Evolutionary conservation across 2,888 invertebrate genomes (phyloP).

Genomic region (Buathra laborator): DNA sequence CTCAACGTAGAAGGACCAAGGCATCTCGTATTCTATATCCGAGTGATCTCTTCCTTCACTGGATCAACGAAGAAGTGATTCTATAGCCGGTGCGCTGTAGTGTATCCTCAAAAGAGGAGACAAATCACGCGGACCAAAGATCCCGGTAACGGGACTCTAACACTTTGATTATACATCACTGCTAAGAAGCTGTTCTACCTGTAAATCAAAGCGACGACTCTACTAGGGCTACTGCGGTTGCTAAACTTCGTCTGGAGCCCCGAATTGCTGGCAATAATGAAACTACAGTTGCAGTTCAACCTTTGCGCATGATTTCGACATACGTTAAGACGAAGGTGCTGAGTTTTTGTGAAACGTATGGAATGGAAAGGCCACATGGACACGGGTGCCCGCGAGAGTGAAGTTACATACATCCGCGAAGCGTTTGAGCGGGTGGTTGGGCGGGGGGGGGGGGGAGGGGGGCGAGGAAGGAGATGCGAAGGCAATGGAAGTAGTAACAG

Average conservation of each 20-base stretch:
- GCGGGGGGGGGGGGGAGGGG: conserved; percentile 12
- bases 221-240: neutral
- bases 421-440: conserved; percentile 14
- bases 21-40: conserved; percentile 26
- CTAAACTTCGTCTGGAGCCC: neutral
- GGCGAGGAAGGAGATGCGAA: neutral
- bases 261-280: neutral
- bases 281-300: neutral
- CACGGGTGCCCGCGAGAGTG: neutral
- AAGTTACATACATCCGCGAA: conserved; percentile 12
- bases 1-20: conserved; percentile 18
- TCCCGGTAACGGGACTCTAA: conserved; percentile 19
- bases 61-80: conserved; percentile 69
- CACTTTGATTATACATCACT: conserved; percentile 32
- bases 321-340: neutral
- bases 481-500: conserved; percentile 31
- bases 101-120: conserved; percentile 34
- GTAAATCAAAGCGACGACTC: neutral
- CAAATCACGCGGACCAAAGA: conserved; percentile 67
- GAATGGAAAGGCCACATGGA: neutral
- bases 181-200: conserved; percentile 18
- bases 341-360: neutral
- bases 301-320: neutral
- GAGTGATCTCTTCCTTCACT: conserved; percentile 64
- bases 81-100: conserved; percentile 10